Evolutionary conservation across 2,888 invertebrate genomes (phyloP).

Genomic region (Periphyllus acericola): DNA sequence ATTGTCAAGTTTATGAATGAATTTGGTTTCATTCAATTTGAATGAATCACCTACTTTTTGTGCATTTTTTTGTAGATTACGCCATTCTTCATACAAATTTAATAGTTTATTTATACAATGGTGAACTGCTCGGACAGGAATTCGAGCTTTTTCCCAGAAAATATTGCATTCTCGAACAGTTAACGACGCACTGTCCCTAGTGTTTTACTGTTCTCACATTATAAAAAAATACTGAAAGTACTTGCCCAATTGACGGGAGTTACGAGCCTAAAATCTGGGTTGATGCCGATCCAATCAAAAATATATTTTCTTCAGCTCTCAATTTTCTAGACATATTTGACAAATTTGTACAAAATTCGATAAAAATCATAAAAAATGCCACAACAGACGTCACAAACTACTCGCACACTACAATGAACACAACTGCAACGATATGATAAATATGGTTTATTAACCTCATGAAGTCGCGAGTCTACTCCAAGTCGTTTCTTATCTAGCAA

Average conservation of each 20-base stretch:
- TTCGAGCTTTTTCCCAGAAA: conserved; percentile 47
- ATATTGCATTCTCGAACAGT: neutral
- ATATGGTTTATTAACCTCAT: too few relatives aligned
- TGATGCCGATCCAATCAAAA: neutral
- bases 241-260: neutral
- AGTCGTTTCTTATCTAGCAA: too few relatives aligned
- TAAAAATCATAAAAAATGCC: too few relatives aligned
- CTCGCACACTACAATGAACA: too few relatives aligned
- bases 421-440: too few relatives aligned
- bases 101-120: conserved; percentile 26
- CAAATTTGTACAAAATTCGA: too few relatives aligned
- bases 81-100: conserved; percentile 11
- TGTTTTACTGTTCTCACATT: conserved; percentile 29
- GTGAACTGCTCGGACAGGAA: conserved; percentile 12
- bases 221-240: neutral
- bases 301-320: neutral
- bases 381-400: too few relatives aligned
- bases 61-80: neutral
- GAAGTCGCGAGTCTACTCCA: too few relatives aligned
- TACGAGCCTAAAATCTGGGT: neutral
- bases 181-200: neutral
- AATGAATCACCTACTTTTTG: neutral
- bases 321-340: neutral
- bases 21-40: conserved; percentile 12
- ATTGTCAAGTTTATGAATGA: conserved; percentile 10